Base-by-base conservation (phyloP, 2,888 invertebrate species). In the Gari tellinella region DNA sequence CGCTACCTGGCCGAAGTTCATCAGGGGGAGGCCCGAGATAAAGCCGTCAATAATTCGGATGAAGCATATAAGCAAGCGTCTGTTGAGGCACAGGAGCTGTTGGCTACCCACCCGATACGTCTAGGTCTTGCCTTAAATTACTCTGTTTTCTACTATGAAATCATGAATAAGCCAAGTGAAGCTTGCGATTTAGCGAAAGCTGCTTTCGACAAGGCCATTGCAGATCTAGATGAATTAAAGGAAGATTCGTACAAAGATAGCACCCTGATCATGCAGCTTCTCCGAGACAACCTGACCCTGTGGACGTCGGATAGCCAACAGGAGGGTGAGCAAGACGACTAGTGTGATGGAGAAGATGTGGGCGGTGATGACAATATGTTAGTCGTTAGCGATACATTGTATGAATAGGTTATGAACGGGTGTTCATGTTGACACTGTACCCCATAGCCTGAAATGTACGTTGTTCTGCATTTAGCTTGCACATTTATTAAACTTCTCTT, bases 221-320 rank as follows among this genome's bases (percentile, higher is more conserved):
- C 99, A 90, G 98, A 99, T 94, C 94, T 99, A 94, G 99, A 99
- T 94, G 98, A 98, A 92, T 94, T 99, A 93, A 99, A 98, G 93
- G 99, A 99, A 94, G 99, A 99, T 94, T 98, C 98, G 92, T 99
- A 99, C 95, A 99, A 99, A 95, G 99, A 99, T 95, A 98, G 98
- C 92, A 99, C 99, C 92, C 95, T 99, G 93, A 99, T 99, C 94
- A 99, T 99, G 99, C 99, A 99, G 95, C 95, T 99, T 94, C 95
- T 99, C 64, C 85, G 93, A 79, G 94, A 94, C 85, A 94, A 80
- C 61, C 63, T 80, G 4, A 80, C 75, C 0, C 64, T 80, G 26
- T 80, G 80, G 80, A 68, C 75, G 2, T 62, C 68, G 2, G 73
- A 72, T 38, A 26, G 45, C 7, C 58, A 53, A 14, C 60, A 40